A percentile compares a stretch with the other conserved stretches of the same genome.
Evolutionary conservation across 2,113 vertebrate genomes (phyloP).

Genomic region (Dolichotis patagonum): DNA sequence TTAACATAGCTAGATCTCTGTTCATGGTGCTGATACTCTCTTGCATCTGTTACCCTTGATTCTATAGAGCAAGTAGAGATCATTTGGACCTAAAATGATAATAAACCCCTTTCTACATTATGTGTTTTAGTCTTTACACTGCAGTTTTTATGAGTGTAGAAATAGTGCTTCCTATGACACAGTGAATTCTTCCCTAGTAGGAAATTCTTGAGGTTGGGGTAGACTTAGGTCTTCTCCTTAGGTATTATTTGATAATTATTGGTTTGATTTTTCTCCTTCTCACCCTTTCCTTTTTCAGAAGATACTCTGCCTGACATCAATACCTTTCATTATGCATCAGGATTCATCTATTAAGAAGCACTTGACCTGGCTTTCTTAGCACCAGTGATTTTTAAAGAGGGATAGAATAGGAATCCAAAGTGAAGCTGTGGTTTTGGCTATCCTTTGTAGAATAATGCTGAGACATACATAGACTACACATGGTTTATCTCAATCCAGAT

Average conservation of each 20-base stretch:
- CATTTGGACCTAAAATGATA: neutral
- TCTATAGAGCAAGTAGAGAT: neutral
- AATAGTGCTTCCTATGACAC: neutral
- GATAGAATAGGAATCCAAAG: neutral
- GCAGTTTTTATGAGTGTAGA: neutral
- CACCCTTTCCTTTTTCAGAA: neutral
- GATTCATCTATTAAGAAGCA: neutral
- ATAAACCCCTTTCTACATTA: neutral
- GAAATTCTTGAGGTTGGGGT: neutral
- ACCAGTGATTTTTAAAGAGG: neutral
- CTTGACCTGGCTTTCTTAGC: neutral
- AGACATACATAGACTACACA: neutral
- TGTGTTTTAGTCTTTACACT: neutral
- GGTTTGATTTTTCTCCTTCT: neutral
- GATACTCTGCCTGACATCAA: neutral
- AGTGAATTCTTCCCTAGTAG: neutral
- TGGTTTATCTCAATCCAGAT: neutral
- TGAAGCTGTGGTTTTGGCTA: neutral
- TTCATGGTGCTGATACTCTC: neutral
- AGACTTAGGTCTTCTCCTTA: neutral
- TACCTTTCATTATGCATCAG: neutral
- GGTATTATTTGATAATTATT: neutral
- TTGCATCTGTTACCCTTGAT: neutral
- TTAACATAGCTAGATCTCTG: neutral
- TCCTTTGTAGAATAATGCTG: neutral